Percentiles rank a stretch among this genome's conserved stretches.
phyloP scores from a whole-genome alignment of 2,113 vertebrate genomes.

The Coreoperca whiteheadi region DNA sequence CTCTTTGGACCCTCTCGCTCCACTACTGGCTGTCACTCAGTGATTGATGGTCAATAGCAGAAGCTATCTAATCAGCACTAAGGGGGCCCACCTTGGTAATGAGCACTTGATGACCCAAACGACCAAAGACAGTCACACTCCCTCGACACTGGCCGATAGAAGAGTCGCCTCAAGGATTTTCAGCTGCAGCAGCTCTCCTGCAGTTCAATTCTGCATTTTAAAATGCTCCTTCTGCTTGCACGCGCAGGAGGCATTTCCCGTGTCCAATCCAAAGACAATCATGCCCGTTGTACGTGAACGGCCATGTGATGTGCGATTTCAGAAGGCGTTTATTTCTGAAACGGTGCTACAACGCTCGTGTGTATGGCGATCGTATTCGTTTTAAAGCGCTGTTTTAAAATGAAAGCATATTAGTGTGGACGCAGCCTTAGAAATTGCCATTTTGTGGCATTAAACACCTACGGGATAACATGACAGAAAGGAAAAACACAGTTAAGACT shows the following conservation, averaged over 20 bases:
- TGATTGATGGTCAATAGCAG: conserved; percentile 61
- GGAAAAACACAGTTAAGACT: neutral
- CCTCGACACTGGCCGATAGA: neutral
- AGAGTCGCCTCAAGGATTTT: neutral
- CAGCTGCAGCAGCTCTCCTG: neutral
- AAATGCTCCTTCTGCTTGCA: too few relatives aligned
- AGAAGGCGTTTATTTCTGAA: too few relatives aligned
- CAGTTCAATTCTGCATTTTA: too few relatives aligned
- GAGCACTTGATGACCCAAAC: conserved; percentile 55
- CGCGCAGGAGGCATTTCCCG: too few relatives aligned
- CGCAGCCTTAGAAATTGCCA: neutral
- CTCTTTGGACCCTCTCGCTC: conserved; percentile 59
- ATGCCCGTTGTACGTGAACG: too few relatives aligned
- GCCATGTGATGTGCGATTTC: too few relatives aligned
- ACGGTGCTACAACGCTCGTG: too few relatives aligned
- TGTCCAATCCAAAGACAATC: too few relatives aligned
- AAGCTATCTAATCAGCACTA: conserved; percentile 72
- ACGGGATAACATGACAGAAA: neutral
- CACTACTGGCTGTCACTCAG: conserved; percentile 17
- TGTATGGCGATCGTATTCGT: too few relatives aligned
- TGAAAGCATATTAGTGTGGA: too few relatives aligned
- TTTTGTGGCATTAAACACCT: neutral
- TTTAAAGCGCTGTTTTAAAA: too few relatives aligned
- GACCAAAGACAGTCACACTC: conserved; percentile 1
- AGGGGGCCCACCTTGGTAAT: conserved; percentile 44